Evolutionary conservation across 35 echinoderm and acorn worm genomes (phyloP).

Genomic region (Nesometra sesokonis): DNA sequence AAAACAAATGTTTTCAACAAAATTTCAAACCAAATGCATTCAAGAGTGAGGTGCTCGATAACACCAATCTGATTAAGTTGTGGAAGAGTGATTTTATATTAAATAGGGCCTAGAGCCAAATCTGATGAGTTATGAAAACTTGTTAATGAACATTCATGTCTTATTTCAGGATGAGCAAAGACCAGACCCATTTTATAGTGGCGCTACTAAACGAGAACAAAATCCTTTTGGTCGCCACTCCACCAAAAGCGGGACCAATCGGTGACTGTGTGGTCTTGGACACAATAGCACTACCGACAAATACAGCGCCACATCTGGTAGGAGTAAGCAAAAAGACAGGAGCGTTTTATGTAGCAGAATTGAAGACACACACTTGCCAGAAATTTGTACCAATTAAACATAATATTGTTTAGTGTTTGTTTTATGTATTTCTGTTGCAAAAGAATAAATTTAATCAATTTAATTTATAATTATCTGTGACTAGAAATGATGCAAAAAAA

Average conservation of each 20-base stretch:
- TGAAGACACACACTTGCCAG: constrained; percentile 26
- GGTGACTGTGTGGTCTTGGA: constrained; percentile 39
- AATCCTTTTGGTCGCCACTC: constrained; percentile 44
- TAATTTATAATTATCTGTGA: background rate
- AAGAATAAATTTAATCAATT: too few species aligned
- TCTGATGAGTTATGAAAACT: too few species aligned
- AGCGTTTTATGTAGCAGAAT: constrained; percentile 64
- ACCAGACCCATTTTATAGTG: constrained; percentile 76
- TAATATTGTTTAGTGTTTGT: background rate
- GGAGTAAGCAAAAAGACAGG: constrained; percentile 57
- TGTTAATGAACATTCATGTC: too few species aligned
- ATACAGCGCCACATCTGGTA: constrained; percentile 61
- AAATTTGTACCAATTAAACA: constrained; percentile 19
- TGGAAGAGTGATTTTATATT: too few species aligned
- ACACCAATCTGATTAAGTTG: too few species aligned
- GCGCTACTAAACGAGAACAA: constrained; percentile 53
- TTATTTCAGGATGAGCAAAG: constrained; percentile 57
- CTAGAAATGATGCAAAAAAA: too few species aligned
- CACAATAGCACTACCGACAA: constrained; percentile 23
- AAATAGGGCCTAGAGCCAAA: too few species aligned
- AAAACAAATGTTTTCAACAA: too few species aligned
- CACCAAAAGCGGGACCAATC: constrained; percentile 7
- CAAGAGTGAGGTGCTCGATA: too few species aligned
- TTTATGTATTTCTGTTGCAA: too few species aligned
- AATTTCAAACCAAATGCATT: too few species aligned